Base-by-base conservation (phyloP, 2,888 invertebrate species). In the Smittia aterrima region DNA sequence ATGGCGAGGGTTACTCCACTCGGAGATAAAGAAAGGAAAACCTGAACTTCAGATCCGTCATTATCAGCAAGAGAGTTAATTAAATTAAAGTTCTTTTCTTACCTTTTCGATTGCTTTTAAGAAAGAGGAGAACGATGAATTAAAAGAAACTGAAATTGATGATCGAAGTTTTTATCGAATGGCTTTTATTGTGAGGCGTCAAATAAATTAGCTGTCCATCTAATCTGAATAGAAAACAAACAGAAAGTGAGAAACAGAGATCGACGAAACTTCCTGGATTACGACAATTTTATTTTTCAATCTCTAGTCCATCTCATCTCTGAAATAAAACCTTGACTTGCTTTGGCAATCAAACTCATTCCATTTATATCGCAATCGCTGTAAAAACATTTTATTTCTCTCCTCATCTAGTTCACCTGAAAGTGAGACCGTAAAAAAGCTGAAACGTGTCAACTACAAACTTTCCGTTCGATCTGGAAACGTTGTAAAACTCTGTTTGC, bases 21-120 rank as follows among this genome's bases (percentile, higher is more conserved):
- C n/a, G n/a, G 18, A 64, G 27, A 66, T 66, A 66, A 66, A 66
- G 27, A 58, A 58, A 22, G 58, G n/a, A 58, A 47, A 22, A 58
- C 13, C 22, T 7, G 22, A 11, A 58, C 58, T 18, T 58, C 3
- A 22, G 9, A 22, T 72, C 62, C 62, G 38, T 58, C 38, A 54
- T 71, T 71, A 71, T 71, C 70, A 47, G 53, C 27, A 20, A 6
- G 40, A 40, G 38, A 32, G 58, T 62, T 72, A 72, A 72, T 72
- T 72, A 53, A 72, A 72, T 72, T 72, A 72, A 72, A 71, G 54
- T 71, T 71, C 25, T 22, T 70, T 25, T 27, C 16, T 27, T 40
- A 66, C 66, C 66, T 66, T 32, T 40, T 66, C 16, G 7, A 58
- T 58, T 22, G 47, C 13, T 58, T 18, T 18, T 13, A 58, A 22